These are phyloP conservation scores for Halcyon senegalensis DNA, from an alignment of 2,113 vertebrate species.

Conservation along the genomic window DNA sequence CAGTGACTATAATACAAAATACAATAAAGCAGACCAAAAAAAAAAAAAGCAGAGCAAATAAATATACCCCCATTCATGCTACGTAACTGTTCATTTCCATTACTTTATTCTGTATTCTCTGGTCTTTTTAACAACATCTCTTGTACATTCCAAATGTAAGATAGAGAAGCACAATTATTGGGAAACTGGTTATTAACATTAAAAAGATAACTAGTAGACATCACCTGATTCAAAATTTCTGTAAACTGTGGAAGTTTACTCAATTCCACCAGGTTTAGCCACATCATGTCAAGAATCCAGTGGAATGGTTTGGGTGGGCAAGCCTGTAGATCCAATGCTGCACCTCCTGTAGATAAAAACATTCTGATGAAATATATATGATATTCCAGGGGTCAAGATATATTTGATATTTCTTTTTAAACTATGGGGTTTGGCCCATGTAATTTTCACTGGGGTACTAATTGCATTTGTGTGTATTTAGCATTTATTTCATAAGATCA, in stretches of 20 bases:
- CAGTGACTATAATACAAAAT: background rate
- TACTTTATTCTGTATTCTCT: background rate
- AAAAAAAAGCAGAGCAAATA: background rate
- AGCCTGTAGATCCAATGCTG: constrained; percentile 80
- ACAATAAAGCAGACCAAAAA: background rate
- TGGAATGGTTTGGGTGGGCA: constrained; percentile 76
- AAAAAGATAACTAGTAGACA: background rate
- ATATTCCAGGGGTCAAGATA: background rate
- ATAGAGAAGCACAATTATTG: background rate
- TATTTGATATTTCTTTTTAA: background rate
- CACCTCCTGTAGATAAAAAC: constrained; percentile 68
- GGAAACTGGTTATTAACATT: background rate
- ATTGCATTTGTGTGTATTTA: background rate
- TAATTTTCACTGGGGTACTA: background rate
- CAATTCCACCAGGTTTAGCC: constrained; percentile 81
- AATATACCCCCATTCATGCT: background rate
- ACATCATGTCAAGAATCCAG: constrained; percentile 81
- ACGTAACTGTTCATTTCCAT: background rate
- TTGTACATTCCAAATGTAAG: background rate
- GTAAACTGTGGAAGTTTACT: constrained; percentile 78
- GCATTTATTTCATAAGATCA: background rate
- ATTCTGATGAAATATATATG: background rate
- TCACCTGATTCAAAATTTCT: constrained; percentile 80
- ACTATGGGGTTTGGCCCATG: background rate
- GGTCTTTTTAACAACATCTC: background rate